Evolutionary conservation across 2,113 vertebrate genomes (phyloP).

Genomic region (Grammomys dolichurus): DNA sequence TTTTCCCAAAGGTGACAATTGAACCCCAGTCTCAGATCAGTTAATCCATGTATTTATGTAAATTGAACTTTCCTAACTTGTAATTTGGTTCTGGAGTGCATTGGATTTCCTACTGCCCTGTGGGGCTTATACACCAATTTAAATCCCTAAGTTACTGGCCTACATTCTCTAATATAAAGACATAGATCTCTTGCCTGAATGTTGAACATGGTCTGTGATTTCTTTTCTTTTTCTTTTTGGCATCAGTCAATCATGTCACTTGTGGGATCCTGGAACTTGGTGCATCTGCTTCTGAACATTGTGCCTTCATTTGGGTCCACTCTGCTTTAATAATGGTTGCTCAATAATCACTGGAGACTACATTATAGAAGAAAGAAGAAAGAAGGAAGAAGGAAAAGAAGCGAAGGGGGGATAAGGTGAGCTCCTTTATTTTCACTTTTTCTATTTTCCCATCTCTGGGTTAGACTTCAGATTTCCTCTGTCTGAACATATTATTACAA

Average conservation of each 20-base stretch:
- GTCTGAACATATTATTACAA: background rate
- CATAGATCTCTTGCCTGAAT: background rate
- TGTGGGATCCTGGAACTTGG: background rate
- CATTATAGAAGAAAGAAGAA: background rate
- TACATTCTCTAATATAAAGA: constrained; percentile 30
- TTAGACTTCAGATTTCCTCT: background rate
- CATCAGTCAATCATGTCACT: background rate
- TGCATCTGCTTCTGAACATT: background rate
- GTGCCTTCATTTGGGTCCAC: background rate
- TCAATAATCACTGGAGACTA: background rate
- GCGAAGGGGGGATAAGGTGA: background rate
- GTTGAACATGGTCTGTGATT: background rate
- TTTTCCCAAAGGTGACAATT: constrained; percentile 81
- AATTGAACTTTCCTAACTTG: constrained; percentile 76
- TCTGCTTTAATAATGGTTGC: background rate
- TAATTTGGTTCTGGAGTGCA: constrained; percentile 73
- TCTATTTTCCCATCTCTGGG: background rate
- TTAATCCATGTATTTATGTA: constrained; percentile 78
- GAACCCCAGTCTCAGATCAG: constrained; percentile 79
- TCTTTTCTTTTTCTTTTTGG: background rate
- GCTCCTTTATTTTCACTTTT: background rate
- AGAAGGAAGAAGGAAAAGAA: background rate
- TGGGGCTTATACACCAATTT: constrained; percentile 50
- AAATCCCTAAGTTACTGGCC: constrained; percentile 45
- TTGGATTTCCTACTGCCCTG: constrained; percentile 57